Evolutionary conservation across 2,113 vertebrate genomes (phyloP).

Genomic region (Willisornis vidua): DNA sequence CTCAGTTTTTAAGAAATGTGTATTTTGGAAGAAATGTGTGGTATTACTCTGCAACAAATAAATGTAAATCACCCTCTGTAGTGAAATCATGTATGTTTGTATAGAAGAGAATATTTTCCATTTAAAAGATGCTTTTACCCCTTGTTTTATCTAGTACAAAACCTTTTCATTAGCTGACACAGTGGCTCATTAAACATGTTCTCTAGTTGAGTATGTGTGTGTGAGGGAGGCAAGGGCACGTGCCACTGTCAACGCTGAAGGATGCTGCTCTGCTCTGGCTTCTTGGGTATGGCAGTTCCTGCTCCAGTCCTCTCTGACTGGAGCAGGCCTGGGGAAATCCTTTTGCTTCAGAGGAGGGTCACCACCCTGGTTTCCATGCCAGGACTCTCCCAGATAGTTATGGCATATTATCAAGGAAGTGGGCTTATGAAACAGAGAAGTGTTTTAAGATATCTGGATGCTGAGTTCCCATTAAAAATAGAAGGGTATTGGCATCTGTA

Average conservation of each 20-base stretch:
- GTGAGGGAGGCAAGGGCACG: fast-evolving
- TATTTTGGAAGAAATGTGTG: neutral
- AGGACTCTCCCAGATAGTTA: neutral
- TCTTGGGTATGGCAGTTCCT: neutral
- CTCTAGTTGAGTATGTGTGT: neutral
- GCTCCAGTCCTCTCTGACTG: neutral
- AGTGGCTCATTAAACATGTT: neutral
- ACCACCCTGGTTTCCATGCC: neutral
- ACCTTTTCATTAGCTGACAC: neutral
- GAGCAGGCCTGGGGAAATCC: neutral
- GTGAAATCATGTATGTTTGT: neutral
- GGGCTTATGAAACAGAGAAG: neutral
- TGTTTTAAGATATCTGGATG: neutral
- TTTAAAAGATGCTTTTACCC: neutral
- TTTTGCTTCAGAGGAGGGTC: neutral
- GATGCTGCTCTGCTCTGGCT: fast-evolving
- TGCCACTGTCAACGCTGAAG: neutral
- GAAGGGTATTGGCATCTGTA: neutral
- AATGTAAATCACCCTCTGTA: neutral
- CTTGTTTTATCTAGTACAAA: neutral
- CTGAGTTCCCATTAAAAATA: neutral
- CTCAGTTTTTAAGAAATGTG: neutral
- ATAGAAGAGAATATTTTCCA: neutral
- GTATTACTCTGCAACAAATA: neutral
- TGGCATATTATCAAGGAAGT: neutral